Percentiles rank a stretch among this genome's conserved stretches.
Conservation (phyloP, 2,113 vertebrate species). For the Alosa alosa region DNA sequence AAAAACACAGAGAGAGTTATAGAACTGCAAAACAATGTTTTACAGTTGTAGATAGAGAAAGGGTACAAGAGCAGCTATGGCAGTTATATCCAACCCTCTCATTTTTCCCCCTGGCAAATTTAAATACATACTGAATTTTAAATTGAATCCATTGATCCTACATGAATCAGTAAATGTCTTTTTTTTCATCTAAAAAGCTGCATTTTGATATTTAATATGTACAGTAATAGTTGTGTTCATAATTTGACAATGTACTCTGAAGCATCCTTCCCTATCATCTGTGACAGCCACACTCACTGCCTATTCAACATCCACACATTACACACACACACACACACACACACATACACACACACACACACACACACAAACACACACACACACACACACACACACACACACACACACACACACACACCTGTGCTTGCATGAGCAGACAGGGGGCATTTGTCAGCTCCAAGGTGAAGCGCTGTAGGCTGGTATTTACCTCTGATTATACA, state of each 20-base stretch:
- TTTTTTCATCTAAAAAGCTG: too few relatives aligned
- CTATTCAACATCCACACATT: background rate
- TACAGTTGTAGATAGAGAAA: too few relatives aligned
- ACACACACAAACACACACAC: background rate
- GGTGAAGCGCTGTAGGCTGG: background rate
- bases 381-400: background rate
- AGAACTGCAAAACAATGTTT: background rate
- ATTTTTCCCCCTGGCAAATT: too few relatives aligned
- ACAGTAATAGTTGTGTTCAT: too few relatives aligned
- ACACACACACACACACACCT: conserved; percentile 4
- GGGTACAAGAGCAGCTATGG: too few relatives aligned
- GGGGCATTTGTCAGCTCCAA: background rate
- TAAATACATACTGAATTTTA: too few relatives aligned
- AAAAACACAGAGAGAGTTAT: background rate
- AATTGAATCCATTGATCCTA: too few relatives aligned
- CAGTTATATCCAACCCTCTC: too few relatives aligned
- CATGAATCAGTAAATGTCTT: too few relatives aligned
- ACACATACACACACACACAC: background rate
- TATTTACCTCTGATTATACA: conserved; percentile 18
- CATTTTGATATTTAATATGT: too few relatives aligned
- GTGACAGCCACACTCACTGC: background rate
- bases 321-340: background rate
- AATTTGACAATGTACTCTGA: too few relatives aligned
- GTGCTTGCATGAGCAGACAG: background rate
- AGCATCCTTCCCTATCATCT: background rate